Evolutionary conservation across 2,888 invertebrate species (phyloP).

Genomic region (Phlogophora meticulosa): DNA sequence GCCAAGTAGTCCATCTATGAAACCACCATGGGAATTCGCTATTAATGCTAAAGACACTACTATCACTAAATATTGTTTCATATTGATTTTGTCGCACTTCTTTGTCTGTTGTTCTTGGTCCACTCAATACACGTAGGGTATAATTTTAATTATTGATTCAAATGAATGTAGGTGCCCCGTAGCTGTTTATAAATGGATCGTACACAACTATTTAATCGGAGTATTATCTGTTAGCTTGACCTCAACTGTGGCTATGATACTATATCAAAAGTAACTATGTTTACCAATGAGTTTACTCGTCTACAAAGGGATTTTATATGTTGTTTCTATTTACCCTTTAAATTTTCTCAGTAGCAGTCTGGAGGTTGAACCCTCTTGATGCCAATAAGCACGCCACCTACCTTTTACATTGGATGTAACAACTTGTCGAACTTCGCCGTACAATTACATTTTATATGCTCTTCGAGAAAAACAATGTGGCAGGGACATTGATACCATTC

Average conservation of each 20-base stretch:
- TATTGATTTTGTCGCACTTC: constrained; percentile 39
- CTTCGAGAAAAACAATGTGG: too few relatives aligned
- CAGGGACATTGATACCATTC: too few relatives aligned
- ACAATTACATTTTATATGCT: too few relatives aligned
- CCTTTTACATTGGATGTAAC: too few relatives aligned
- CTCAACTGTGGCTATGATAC: constrained; percentile 11
- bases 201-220: constrained; percentile 22
- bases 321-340: neutral
- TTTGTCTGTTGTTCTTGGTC: neutral
- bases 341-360: too few relatives aligned
- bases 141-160: neutral
- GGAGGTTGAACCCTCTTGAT: too few relatives aligned
- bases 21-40: constrained; percentile 54
- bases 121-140: neutral
- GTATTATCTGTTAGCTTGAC: constrained; percentile 51
- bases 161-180: neutral
- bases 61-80: constrained; percentile 56
- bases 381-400: too few relatives aligned
- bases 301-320: too few relatives aligned
- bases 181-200: constrained; percentile 10
- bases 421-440: too few relatives aligned
- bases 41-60: constrained; percentile 52
- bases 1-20: constrained; percentile 60
- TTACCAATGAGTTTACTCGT: constrained; percentile 20
- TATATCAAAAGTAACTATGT: constrained; percentile 3